Base-by-base conservation (phyloP, 1,140 invertebrate species). In the Homalodisca vitripennis region DNA sequence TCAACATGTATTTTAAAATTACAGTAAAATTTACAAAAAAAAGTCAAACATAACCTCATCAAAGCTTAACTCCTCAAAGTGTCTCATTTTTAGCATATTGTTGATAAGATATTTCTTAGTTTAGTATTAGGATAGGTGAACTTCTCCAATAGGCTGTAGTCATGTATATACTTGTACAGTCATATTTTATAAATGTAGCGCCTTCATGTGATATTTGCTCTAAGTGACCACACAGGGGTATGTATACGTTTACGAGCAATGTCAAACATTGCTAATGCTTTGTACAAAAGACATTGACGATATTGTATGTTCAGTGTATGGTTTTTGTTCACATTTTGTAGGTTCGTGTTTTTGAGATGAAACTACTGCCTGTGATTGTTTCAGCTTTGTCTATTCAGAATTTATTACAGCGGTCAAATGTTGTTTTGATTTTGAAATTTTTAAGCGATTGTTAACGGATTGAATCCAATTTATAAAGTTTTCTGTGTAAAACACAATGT, bases 371-470 rank as follows among this genome's bases (percentile, higher is more conserved):
- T 3, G 48, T 51, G 3, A 51, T n/a, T n/a, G n/a, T 60, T 60
- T 60, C 14, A 60, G 55, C 55, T 60, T 60, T 60, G 55, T 60
- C 14, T 27, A 26, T n/a, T n/a, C n/a, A n/a, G n/a, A n/a, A n/a
- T n/a, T n/a, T n/a, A n/a, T n/a, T n/a, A n/a, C n/a, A n/a, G n/a
- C n/a, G n/a, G n/a, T n/a, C n/a, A n/a, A n/a, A 41, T 41, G 34
- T 41, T 41, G n/a, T n/a, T 41, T 41, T 41, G 34, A 41, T 41
- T 41, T 41, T 41, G 17, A 6, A 41, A 41, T 22, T 53, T 6
- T n/a, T 12, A 53, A 6, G 12, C 12, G 3, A 2, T 27, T 60
- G 14, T 13, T 60, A 12, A 60, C 55, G 55, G 55, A 60, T 60
- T 60, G 55, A 60, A 60, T 60, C 55, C 55, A 24, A 60, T 12